phyloP scores from a whole-genome alignment of 2,888 invertebrate genomes.

The Arge pagana region DNA sequence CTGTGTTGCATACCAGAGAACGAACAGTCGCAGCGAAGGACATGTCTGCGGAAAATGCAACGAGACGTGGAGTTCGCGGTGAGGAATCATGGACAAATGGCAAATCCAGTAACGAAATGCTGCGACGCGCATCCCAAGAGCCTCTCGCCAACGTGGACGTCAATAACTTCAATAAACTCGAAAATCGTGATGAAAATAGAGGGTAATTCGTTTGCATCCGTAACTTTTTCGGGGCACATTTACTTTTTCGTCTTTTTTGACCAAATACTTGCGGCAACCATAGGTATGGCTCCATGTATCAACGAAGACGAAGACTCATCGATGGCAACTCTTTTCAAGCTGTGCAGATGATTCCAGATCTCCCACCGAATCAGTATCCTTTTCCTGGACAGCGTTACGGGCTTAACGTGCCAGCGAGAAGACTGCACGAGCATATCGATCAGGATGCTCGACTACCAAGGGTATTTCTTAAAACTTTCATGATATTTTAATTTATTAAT shows the following conservation, averaged over 20 bases:
- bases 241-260: background rate
- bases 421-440: constrained; percentile 4
- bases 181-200: constrained; percentile 1
- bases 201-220: constrained; percentile 5
- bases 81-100: constrained; percentile 3
- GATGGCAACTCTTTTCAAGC: constrained; percentile 12
- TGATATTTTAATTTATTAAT: no score
- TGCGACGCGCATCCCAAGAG: constrained; percentile 1
- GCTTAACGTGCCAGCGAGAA: background rate
- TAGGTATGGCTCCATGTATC: constrained; percentile 13
- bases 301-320: constrained; percentile 13
- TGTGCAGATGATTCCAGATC: background rate
- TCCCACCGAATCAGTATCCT: background rate
- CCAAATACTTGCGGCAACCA: background rate
- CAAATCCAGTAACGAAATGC: constrained; percentile 1
- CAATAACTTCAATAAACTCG: background rate
- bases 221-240: no score
- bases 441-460: background rate
- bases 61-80: constrained; percentile 8
- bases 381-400: constrained; percentile 4
- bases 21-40: constrained; percentile 19
- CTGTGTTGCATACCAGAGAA: constrained; percentile 32
- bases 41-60: background rate
- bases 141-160: background rate
- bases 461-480: background rate